Base-by-base conservation (phyloP, 1,140 invertebrate species). In the Nasonia vitripennis region DNA sequence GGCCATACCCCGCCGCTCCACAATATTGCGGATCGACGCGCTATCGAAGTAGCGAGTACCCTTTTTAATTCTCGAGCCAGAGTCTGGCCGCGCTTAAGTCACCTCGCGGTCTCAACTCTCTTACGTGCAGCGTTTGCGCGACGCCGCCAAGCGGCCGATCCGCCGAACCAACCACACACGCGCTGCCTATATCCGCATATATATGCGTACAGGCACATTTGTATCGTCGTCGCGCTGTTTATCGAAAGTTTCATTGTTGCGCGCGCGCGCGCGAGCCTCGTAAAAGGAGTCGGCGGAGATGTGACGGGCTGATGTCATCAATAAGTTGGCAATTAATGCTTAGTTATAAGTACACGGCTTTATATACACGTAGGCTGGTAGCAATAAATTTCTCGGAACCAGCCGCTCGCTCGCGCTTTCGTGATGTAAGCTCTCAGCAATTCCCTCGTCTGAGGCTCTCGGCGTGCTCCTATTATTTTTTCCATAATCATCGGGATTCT, bases 41-140 rank as follows among this genome's bases (percentile, higher is more conserved):
- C 91, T 92, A 94, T 94, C 79, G 68, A 94, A 94, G 94, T 92
- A 92, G 91, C 93, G 93, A 94, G 92, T 91, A 94, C 94, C 94
- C 94, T 94, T 94, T 94, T 94, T 92, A 89, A 71, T 71, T 27
- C 68, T n/a, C 20, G 6, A 17, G 6, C 0, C 55, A n/a, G 68
- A 31, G 31, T 27, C 10, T 7, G 11, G 9, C 9, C 0, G 31
- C 68, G 68, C 68, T 71, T 71, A 71, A 34, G 68, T 71, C 14
- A 12, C 7, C 68, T 71, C 68, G 11, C 2, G 23, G 68, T 17
- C 7, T 2, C 68, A 2, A 71, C 20, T 71, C 12, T 71, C 12
- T 71, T 71, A 5, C 31, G 68, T 17, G 23, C 10, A n/a, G 12
- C 10, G 68, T 31, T 71, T 31, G 6, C 27, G 68, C 68, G 68